phyloP scores from a whole-genome alignment of 1,140 invertebrate genomes.

The Rhyacophila brunnea region DNA sequence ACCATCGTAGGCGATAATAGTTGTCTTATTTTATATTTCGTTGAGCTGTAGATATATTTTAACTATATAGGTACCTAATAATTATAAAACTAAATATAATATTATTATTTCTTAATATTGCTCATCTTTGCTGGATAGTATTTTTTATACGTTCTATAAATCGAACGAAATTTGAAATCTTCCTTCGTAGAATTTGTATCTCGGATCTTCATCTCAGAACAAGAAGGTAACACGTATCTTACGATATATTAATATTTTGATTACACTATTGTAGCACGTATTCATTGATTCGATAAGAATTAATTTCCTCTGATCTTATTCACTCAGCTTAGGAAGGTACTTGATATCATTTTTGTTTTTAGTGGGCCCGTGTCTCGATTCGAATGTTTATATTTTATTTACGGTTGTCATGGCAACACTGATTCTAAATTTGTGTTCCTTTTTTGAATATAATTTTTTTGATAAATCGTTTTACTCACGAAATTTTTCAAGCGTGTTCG shows the following conservation, averaged over 20 bases:
- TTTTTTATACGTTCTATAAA: neutral
- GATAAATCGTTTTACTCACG: conserved; percentile 1
- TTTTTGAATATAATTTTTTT: conserved; percentile 13
- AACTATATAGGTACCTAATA: no score
- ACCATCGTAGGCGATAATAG: no score
- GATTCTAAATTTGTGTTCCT: conserved; percentile 30
- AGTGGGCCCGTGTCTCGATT: conserved; percentile 9
- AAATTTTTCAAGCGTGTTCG: conserved; percentile 21
- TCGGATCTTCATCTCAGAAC: neutral
- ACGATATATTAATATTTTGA: no score
- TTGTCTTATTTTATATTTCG: no score
- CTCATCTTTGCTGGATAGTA: neutral
- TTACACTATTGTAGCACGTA: no score
- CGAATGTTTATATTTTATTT: conserved; percentile 34
- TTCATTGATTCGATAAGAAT: no score
- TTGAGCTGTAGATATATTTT: no score
- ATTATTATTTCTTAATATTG: no score
- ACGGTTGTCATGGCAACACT: conserved; percentile 34
- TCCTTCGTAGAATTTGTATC: neutral
- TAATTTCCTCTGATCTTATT: no score
- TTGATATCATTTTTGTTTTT: no score
- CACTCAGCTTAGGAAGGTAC: no score
- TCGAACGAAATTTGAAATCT: conserved; percentile 1
- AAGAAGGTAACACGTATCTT: neutral
- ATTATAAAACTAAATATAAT: no score